These are phyloP conservation scores for Drosophila dives DNA, from an alignment of 2,888 invertebrate species.

Conservation along the genomic window DNA sequence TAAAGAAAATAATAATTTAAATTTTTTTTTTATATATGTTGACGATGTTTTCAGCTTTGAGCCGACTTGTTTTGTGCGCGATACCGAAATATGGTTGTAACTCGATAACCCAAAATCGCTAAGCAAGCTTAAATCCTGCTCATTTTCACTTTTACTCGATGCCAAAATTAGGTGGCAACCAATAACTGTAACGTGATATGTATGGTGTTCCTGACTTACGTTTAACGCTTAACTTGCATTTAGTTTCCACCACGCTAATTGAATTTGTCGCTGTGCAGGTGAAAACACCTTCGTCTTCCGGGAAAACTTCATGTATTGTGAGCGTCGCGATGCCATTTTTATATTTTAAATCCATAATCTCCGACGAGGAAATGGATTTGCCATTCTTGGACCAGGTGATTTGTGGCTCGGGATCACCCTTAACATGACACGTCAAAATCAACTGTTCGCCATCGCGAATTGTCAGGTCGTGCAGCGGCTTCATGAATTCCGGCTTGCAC, in stretches of 20 bases:
- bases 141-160: neutral
- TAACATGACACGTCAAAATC: conserved; percentile 92
- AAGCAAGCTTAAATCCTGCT: neutral
- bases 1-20: neutral
- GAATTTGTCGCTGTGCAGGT: conserved; percentile 96
- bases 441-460: conserved; percentile 95
- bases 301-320: conserved; percentile 96
- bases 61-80: neutral
- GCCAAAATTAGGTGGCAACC: neutral
- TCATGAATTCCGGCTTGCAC: conserved; percentile 94
- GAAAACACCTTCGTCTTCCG: conserved; percentile 97
- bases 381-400: conserved; percentile 95
- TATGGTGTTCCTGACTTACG: conserved; percentile 86
- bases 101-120: neutral
- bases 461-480: conserved; percentile 90
- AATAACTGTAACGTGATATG: neutral
- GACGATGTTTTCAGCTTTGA: neutral
- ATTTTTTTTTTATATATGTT: neutral
- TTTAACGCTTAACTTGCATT: conserved; percentile 93
- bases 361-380: conserved; percentile 90
- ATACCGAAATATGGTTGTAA: neutral
- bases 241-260: conserved; percentile 93
- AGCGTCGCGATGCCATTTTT: conserved; percentile 95
- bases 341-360: conserved; percentile 96
- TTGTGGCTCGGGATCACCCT: conserved; percentile 97